Evolutionary conservation across 2,888 invertebrate species (phyloP), one percentile per base, ranked within the genome.

Genomic region (Drosophila melanosoma): DNA sequence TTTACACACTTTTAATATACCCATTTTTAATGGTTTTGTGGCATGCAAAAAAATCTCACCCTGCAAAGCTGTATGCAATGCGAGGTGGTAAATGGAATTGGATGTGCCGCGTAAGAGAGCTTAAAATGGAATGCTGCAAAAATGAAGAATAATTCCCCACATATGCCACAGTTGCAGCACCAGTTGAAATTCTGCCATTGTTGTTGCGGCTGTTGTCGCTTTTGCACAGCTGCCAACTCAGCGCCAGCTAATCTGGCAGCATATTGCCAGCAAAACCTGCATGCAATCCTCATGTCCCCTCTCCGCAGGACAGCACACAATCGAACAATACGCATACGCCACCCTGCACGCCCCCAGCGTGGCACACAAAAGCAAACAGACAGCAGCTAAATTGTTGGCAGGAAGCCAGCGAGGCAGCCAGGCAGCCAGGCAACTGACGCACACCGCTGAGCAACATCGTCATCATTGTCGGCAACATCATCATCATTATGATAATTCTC

Each of bases 301-400:
- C 12, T 10, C 45, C 20, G 15, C 65, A 26, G 20, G n/a, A 45
- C 65, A 49, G 64, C 70, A 61, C 49, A 64, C 73, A 70, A 56
- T 33, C 36, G 79, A 74, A 83, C 88, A 86, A 87, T 85, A 80
- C 83, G 88, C 77, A 87, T 87, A 82, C 84, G 87, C 76, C 82
- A 49, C 32, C 56, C 51, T n/a, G 56, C 42, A 7, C 8, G 4
- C 17, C 52, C 11, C 2, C 36, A 10, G 29, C 29, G 29, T 29
- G 59, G 56, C 74, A 29, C 29, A 33, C 23, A 51, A 86, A 75
- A 29, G 78, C 68, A 79, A 72, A 87, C 70, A 76, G 76, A 67
- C 77, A 79, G 77, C 66, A 69, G 64, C 79, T 82, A 82, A 85
- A 85, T 85, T 86, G 90, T 79, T 87, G 86, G 86, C 86, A 87